phyloP scores from a whole-genome alignment of 1,140 invertebrate genomes.

The Cyrtorhinus lividipennis region DNA sequence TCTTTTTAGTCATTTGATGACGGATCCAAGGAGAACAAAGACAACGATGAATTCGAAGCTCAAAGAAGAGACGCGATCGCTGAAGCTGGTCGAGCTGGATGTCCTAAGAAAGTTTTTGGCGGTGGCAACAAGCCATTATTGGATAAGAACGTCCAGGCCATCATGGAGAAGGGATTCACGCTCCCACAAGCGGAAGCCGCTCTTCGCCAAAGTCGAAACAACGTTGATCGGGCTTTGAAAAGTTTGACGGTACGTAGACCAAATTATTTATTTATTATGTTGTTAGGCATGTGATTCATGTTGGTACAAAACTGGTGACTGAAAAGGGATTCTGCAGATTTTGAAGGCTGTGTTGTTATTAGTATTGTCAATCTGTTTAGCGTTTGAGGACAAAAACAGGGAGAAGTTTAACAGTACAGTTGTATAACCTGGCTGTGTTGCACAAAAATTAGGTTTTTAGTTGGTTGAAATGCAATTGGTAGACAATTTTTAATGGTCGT shows the following conservation, averaged over 20 bases:
- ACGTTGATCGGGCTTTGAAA: conserved; percentile 53
- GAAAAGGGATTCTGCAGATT: too few relatives aligned
- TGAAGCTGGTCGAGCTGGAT: conserved; percentile 54
- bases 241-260: conserved; percentile 44
- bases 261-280: background rate
- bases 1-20: conserved; percentile 24
- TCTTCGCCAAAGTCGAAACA: conserved; percentile 52
- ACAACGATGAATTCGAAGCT: conserved; percentile 66
- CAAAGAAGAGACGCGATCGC: conserved; percentile 75
- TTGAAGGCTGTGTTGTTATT: too few relatives aligned
- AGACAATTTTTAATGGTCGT: too few relatives aligned
- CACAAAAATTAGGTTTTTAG: too few relatives aligned
- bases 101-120: conserved; percentile 43
- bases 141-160: conserved; percentile 64
- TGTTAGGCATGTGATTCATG: too few relatives aligned
- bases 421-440: too few relatives aligned
- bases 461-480: too few relatives aligned
- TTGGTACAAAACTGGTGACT: too few relatives aligned
- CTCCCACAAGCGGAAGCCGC: conserved; percentile 61
- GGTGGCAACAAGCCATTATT: conserved; percentile 51
- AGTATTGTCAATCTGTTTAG: too few relatives aligned
- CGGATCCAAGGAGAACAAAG: conserved; percentile 20
- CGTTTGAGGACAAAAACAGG: too few relatives aligned
- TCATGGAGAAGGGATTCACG: conserved; percentile 62
- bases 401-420: too few relatives aligned